phyloP scores from a whole-genome alignment of 2,888 invertebrate genomes.

The Acrobasis suavella region DNA sequence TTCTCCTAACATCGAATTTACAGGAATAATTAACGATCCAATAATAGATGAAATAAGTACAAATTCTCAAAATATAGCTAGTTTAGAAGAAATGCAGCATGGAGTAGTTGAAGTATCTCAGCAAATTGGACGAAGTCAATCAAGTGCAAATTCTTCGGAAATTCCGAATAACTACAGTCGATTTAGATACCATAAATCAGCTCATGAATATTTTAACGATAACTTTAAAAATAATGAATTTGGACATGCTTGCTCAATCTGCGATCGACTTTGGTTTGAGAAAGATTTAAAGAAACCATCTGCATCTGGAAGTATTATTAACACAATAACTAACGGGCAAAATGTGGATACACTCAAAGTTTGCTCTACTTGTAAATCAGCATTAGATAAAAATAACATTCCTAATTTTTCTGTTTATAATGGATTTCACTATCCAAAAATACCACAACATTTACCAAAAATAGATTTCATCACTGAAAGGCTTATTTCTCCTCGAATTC shows the following conservation, averaged over 20 bases:
- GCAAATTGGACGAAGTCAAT: no score
- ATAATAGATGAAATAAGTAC: no score
- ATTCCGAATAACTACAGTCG: no score
- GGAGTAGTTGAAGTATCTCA: no score
- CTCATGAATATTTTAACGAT: no score
- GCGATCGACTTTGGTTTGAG: constrained; percentile 36
- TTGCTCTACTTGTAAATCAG: background rate
- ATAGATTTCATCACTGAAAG: constrained; percentile 37
- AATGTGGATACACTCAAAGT: background rate
- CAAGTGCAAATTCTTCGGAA: no score
- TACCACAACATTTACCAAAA: constrained; percentile 37
- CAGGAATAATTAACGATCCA: no score
- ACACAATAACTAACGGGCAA: background rate
- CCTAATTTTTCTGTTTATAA: constrained; percentile 34
- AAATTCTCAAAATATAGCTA: no score
- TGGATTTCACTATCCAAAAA: constrained; percentile 39
- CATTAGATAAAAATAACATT: background rate
- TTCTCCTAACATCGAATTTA: no score
- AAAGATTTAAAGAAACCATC: background rate
- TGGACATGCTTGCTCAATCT: constrained; percentile 35
- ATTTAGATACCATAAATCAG: no score
- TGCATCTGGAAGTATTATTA: no score
- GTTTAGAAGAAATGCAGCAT: no score
- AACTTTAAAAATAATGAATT: constrained; percentile 16
- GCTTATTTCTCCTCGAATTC: constrained; percentile 41